Conservation (phyloP, 2,113 vertebrate species). For the Nycticorax nycticorax region DNA sequence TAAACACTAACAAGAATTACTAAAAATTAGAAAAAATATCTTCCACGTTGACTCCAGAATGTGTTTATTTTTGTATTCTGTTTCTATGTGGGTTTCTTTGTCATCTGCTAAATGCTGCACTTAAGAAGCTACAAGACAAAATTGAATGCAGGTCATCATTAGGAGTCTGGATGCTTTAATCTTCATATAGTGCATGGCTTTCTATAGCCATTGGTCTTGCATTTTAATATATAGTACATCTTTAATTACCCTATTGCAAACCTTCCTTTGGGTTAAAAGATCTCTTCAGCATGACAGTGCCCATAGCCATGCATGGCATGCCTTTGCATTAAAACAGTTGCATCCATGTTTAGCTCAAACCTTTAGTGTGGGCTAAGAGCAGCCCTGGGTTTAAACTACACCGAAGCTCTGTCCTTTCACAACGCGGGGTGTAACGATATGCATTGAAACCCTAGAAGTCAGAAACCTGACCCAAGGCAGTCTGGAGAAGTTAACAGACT, state of each 20-base stretch:
- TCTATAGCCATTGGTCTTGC: background rate
- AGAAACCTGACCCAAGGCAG: slow-evolving; percentile 74
- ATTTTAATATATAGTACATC: background rate
- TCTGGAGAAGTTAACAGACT: slow-evolving; percentile 41
- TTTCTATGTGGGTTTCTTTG: background rate
- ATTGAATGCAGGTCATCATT: background rate
- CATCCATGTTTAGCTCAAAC: background rate
- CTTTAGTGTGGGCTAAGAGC: background rate
- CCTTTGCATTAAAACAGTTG: background rate
- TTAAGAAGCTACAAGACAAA: background rate
- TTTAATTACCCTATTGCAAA: background rate
- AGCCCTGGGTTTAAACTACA: background rate
- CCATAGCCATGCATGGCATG: background rate
- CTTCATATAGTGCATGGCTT: background rate
- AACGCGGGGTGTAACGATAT: background rate
- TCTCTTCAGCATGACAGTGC: background rate
- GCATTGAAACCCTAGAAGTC: slow-evolving; percentile 76
- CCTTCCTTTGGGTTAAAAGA: background rate
- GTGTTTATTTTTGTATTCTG: background rate
- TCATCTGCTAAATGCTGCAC: background rate
- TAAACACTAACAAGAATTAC: background rate
- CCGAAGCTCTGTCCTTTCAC: background rate
- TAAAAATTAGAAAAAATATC: background rate
- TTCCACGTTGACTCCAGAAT: background rate
- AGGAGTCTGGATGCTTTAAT: background rate